phyloP scores from a whole-genome alignment of 2,888 invertebrate genomes.

The Halictus ligatus region DNA sequence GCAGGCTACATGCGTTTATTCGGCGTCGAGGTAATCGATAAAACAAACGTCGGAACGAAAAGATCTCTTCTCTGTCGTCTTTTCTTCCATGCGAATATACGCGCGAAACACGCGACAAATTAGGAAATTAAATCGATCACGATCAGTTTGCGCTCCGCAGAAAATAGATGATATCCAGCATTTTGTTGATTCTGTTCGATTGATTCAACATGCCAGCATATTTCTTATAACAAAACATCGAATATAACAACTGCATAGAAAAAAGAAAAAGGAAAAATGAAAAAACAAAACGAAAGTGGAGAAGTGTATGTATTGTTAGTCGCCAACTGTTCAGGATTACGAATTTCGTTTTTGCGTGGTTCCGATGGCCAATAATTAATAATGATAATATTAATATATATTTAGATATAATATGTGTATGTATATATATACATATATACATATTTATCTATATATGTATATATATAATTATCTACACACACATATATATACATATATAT shows the following conservation, averaged over 20 bases:
- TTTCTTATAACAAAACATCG: constrained; percentile 71
- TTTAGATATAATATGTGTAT: constrained; percentile 32
- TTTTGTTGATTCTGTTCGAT: constrained; percentile 69
- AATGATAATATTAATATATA: constrained; percentile 33
- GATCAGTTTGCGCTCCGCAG: constrained; percentile 68
- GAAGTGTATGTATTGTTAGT: constrained; percentile 45
- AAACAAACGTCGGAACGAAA: not conserved
- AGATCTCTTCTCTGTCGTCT: not conserved
- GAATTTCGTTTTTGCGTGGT: constrained; percentile 49
- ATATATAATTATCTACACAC: too few species aligned
- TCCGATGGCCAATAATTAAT: constrained; percentile 52
- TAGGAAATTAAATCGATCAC: constrained; percentile 20
- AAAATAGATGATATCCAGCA: constrained; percentile 68
- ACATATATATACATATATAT: not conserved
- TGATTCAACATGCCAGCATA: constrained; percentile 75
- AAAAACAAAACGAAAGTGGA: constrained; percentile 19
- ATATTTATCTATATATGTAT: not conserved
- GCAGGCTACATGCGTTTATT: not conserved
- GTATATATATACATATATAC: constrained; percentile 7
- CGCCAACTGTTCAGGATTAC: constrained; percentile 47
- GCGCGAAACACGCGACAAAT: not conserved
- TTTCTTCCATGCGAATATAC: not conserved
- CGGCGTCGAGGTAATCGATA: not conserved
- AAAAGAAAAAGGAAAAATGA: constrained; percentile 19
- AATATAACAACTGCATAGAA: constrained; percentile 68